phyloP scores from a whole-genome alignment of 2,797 vertebrate species.

The Monodelphis domestica region DNA sequence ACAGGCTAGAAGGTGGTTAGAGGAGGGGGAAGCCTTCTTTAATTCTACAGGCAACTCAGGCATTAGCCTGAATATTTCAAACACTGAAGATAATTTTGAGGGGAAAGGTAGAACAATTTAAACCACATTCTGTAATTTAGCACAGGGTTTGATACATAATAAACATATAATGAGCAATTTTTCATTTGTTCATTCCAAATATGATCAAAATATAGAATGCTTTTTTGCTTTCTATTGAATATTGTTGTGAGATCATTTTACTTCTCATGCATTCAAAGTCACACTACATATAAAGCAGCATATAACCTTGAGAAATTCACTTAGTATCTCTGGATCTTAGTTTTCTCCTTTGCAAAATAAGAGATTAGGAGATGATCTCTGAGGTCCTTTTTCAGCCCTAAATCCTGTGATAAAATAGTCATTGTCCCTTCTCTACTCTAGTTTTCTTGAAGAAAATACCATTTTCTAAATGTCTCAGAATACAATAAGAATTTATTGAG shows the following conservation, averaged over 20 bases:
- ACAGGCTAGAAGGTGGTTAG: background rate
- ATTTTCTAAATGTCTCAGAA: background rate
- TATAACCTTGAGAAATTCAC: background rate
- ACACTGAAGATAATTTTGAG: background rate
- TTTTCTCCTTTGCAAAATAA: background rate
- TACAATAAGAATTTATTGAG: background rate
- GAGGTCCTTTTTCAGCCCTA: background rate
- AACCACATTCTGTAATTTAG: background rate
- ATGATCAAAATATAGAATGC: background rate
- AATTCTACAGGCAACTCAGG: background rate
- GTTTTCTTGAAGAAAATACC: background rate
- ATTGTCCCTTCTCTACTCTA: background rate
- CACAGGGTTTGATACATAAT: background rate
- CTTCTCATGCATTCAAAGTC: background rate
- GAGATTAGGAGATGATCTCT: background rate
- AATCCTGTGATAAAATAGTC: background rate
- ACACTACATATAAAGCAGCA: background rate
- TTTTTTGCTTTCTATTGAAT: background rate
- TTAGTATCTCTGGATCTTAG: background rate
- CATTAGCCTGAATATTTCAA: background rate
- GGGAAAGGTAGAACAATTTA: background rate
- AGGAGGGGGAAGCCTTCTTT: background rate
- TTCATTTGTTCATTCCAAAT: background rate
- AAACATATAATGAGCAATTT: background rate
- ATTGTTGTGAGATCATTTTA: background rate